These are phyloP conservation scores for Staurois parvus DNA, from an alignment of 2,797 vertebrate genomes.

Conservation along the genomic window DNA sequence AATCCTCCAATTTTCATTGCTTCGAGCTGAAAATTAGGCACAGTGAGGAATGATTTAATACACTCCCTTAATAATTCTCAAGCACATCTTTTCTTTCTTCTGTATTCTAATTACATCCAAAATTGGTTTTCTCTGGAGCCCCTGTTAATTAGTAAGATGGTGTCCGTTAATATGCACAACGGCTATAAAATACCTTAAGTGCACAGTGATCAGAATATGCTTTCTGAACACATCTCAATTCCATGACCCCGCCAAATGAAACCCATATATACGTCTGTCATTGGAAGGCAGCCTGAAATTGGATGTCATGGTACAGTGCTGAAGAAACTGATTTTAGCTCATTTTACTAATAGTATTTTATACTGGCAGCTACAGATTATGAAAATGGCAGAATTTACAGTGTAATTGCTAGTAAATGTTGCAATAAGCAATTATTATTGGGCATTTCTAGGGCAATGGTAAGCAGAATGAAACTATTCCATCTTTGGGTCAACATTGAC, in stretches of 20 bases:
- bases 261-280: neutral
- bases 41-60: slow-evolving; percentile 24
- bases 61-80: slow-evolving; percentile 43
- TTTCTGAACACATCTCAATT: neutral
- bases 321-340: neutral
- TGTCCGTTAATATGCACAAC: slow-evolving; percentile 34
- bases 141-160: slow-evolving; percentile 37
- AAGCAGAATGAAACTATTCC: neutral
- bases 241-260: slow-evolving; percentile 9
- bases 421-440: too few relatives aligned
- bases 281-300: neutral
- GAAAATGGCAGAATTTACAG: neutral
- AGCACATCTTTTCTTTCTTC: slow-evolving; percentile 27
- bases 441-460: neutral
- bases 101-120: slow-evolving; percentile 47
- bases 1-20: slow-evolving; percentile 31
- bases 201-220: neutral
- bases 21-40: slow-evolving; percentile 38
- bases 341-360: slow-evolving; percentile 10
- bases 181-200: slow-evolving; percentile 8
- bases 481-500: neutral
- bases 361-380: neutral
- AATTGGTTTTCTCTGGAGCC: slow-evolving; percentile 53
- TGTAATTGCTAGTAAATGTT: neutral
- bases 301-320: slow-evolving; percentile 1